Base-by-base conservation (phyloP, 1,140 invertebrate species). In the Chrysomallon squamiferum region DNA sequence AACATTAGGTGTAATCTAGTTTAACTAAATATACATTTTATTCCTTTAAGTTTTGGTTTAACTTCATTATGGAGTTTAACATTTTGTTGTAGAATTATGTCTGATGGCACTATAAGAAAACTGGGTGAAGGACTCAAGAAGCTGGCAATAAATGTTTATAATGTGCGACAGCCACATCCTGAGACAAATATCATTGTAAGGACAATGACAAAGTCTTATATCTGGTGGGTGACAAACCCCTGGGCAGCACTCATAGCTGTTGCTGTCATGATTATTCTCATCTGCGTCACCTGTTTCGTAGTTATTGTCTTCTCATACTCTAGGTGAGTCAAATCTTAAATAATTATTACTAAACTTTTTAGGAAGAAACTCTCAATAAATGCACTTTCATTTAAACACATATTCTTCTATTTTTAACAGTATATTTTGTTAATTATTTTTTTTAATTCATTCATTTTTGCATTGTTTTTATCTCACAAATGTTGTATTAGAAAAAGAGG, bases 231-330 rank as follows among this genome's bases (percentile, higher is more conserved):
- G 58, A 91, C 91, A 65, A 91, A 93, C 4, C 93, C 95, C 75
- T 94, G 93, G 11, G 93, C 93, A 59, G 93, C 93, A 6, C 87
- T 96, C 5, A 92, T 97, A 56, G 74, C 93, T 25, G 90, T 96
- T 20, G 94, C 93, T 0, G 91, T 90, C 41, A 89, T 96, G 20
- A 95, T 97, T 59, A 89, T 96, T 20, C 88, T 96, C 3, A 88
- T 95, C 27, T 93, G 93, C 2, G 88, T 92, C 18, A 90, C 92
- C 59, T 93, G 93, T 15, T 95, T 95, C 41, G 90, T 95, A 32
- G 95, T 96, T 78, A 94, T 96, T 33, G 95, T 95, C 79, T 90
- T 95, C 47, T 94, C 93, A 0, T 96, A 94, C 93, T 93, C 93
- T 61, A 93, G 92, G 93, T 94, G 84, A 88, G 87, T 78, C 29